These are phyloP conservation scores for Aldabrachelys gigantea DNA, from an alignment of 2,113 vertebrate species.

Conservation along the genomic window DNA sequence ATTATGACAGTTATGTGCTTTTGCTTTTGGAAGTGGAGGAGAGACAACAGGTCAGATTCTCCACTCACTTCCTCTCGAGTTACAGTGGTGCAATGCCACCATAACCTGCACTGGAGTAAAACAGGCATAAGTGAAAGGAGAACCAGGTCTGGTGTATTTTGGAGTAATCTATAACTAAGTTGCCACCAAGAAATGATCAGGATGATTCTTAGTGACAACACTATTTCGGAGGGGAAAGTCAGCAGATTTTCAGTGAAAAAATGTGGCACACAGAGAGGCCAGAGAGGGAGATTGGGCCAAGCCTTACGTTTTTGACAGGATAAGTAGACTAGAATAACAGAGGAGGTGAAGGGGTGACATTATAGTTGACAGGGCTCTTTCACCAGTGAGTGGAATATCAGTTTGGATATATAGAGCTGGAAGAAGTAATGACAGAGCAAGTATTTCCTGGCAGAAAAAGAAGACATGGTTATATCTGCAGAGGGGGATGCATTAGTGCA, in stretches of 20 bases:
- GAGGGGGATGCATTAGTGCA: background rate
- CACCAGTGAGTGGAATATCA: background rate
- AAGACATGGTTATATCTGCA: background rate
- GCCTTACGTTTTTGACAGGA: background rate
- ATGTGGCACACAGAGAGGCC: background rate
- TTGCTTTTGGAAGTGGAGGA: fast-evolving
- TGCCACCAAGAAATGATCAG: background rate
- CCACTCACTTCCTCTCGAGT: background rate
- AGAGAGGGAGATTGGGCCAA: background rate
- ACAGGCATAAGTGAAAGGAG: background rate
- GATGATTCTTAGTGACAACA: background rate
- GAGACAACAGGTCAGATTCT: background rate
- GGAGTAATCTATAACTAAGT: background rate
- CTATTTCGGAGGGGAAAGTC: background rate
- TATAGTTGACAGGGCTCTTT: background rate
- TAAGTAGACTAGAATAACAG: background rate
- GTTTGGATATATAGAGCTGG: background rate
- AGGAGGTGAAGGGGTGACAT: background rate
- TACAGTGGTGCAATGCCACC: background rate
- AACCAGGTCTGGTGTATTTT: background rate
- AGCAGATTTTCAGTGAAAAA: background rate
- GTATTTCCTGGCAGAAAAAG: background rate
- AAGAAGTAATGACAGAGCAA: background rate
- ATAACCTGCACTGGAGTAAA: background rate
- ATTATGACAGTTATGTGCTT: background rate